phyloP scores from a whole-genome alignment of 30 jellyfish, hydroid and myxozoan genomes.

The Phacellophora camtschatica region DNA sequence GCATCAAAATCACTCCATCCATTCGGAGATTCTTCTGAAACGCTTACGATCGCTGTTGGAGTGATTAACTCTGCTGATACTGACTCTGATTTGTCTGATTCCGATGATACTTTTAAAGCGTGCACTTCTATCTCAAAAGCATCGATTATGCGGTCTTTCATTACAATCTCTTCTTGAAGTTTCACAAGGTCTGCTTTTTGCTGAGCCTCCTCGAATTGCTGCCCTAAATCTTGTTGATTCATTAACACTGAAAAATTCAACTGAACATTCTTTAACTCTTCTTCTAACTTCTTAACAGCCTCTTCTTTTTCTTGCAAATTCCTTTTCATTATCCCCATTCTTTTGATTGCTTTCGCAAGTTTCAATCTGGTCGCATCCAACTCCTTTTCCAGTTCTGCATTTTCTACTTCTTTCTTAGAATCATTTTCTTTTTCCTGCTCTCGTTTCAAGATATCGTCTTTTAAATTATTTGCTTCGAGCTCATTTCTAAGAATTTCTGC shows the following conservation, averaged over 20 bases:
- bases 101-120: neutral
- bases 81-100: neutral
- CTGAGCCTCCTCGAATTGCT: neutral
- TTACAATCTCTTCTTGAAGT: neutral
- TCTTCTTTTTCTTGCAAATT: slow-evolving; percentile 57
- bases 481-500: slow-evolving; percentile 2
- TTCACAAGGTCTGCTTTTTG: neutral
- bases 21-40: slow-evolving; percentile 5
- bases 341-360: slow-evolving; percentile 75
- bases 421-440: neutral
- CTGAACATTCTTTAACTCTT: neutral
- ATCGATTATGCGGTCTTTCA: neutral
- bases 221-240: neutral
- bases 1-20: slow-evolving; percentile 14
- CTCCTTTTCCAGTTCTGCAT: slow-evolving; percentile 18
- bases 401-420: neutral
- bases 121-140: neutral
- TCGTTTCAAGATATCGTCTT: slow-evolving; percentile 4
- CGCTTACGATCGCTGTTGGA: neutral
- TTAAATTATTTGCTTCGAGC: slow-evolving; percentile 9
- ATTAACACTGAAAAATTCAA: neutral
- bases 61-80: neutral
- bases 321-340: slow-evolving; percentile 70
- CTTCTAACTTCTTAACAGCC: neutral
- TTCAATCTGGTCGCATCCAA: slow-evolving; percentile 56